Evolutionary conservation across 1,140 invertebrate genomes (phyloP), one percentile per base, ranked within the genome.

Genomic region (Lepidostoma basale): DNA sequence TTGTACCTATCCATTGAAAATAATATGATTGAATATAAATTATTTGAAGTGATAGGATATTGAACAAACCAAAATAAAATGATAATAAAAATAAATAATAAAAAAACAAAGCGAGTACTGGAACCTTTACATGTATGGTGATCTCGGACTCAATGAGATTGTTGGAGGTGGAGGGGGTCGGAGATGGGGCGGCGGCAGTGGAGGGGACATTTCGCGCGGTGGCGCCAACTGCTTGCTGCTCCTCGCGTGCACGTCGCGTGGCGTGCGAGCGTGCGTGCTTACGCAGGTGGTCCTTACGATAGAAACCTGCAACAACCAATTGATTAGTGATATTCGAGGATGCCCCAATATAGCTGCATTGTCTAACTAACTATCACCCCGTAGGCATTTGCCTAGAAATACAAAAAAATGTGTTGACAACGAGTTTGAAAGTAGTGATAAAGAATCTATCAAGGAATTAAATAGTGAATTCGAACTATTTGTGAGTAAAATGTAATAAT

Each of bases 211-310:
- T 39, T 77, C 76, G 74, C 4, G 66, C 62, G 66, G 59, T 76
- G 42, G 77, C 76, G 73, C 6, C 67, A 73, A 39, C 76, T 62
- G 72, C 60, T 47, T 64, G 67, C 14, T 59, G 47, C 75, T 89
- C 88, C 75, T 90, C 89, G 68, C 89, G 89, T 2, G 88, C 84
- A 22, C 90, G 83, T 74, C 89, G 88, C 16, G 88, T 85, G 65
- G 89, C 81, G 77, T 93, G 91, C 18, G 89, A 91, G 39, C 89
- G 85, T 18, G 90, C 85, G 75, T 92, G 91, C 74, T 92, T 92
- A 66, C 88, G 84, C 45, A 93, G 79, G 77, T 93, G 92, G 75
- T 93, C 92, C 70, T 92, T 92, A n/a, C 92, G 85, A 76, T 92
- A 93, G 74, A 93, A 93, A 18, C 90, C 90, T 83, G 69, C 22